Percentiles rank a stretch among this genome's conserved stretches.
phyloP scores from a whole-genome alignment of 2,797 vertebrate genomes.

The Cyprinodon diabolis region DNA sequence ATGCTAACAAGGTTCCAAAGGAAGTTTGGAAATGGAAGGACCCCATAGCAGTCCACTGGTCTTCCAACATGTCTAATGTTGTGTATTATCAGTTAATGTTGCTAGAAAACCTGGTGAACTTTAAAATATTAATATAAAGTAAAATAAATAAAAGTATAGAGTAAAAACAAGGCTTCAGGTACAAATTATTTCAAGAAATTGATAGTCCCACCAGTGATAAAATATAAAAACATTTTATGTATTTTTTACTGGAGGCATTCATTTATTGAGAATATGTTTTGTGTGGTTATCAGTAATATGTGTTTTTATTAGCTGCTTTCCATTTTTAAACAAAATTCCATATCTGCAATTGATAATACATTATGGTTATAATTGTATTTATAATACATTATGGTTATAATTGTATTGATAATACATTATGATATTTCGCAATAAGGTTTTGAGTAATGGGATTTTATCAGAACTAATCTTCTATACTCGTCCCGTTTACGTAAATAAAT shows the following conservation, averaged over 20 bases:
- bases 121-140: too few relatives aligned
- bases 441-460: not conserved
- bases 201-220: too few relatives aligned
- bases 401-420: not conserved
- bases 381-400: not conserved
- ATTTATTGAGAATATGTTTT: not conserved
- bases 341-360: not conserved
- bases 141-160: too few relatives aligned
- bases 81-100: too few relatives aligned
- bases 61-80: too few relatives aligned
- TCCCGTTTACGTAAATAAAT: not conserved
- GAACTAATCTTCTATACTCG: not conserved
- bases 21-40: too few relatives aligned
- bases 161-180: too few relatives aligned
- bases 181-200: too few relatives aligned
- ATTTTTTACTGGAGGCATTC: not conserved
- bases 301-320: not conserved
- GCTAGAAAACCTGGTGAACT: too few relatives aligned
- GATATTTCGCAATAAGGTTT: not conserved
- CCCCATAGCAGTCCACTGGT: too few relatives aligned
- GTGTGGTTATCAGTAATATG: conserved; percentile 1
- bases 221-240: too few relatives aligned
- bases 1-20: too few relatives aligned
- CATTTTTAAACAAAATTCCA: not conserved
- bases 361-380: not conserved